These are phyloP conservation scores for Perca schrenkii DNA, from an alignment of 2,113 vertebrate species.

Conservation along the genomic window DNA sequence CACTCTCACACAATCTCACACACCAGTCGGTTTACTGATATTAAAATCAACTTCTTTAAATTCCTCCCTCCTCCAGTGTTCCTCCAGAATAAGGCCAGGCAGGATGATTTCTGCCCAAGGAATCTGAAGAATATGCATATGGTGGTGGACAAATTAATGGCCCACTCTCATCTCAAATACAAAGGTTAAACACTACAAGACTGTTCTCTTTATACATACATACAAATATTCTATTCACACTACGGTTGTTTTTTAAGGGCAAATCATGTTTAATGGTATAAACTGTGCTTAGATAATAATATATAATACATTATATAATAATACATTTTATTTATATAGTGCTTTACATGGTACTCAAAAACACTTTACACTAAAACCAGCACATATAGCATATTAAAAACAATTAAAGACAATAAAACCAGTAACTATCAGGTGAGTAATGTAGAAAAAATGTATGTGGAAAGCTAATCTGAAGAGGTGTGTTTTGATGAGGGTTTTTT, in stretches of 20 bases:
- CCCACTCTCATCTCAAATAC: conserved; percentile 92
- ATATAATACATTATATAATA: no score
- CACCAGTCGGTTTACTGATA: background rate
- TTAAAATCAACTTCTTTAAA: background rate
- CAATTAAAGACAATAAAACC: no score
- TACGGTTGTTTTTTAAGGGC: background rate
- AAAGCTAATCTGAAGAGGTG: no score
- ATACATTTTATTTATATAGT: no score
- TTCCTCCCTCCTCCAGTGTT: conserved; percentile 83
- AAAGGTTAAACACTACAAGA: conserved; percentile 81
- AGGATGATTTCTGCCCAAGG: conserved; percentile 91
- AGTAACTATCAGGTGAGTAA: no score
- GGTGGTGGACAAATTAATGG: conserved; percentile 91
- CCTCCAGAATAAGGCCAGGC: conserved; percentile 90
- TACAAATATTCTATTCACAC: background rate
- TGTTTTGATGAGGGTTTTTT: no score
- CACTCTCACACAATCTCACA: background rate
- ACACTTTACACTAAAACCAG: no score
- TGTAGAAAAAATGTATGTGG: no score
- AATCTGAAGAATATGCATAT: conserved; percentile 92
- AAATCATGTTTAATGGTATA: background rate
- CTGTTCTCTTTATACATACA: background rate
- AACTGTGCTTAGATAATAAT: no score
- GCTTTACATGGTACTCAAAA: no score
- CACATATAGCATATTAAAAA: no score